Evolutionary conservation across 2,888 invertebrate genomes (phyloP).

Genomic region (Allolobophora icterica): DNA sequence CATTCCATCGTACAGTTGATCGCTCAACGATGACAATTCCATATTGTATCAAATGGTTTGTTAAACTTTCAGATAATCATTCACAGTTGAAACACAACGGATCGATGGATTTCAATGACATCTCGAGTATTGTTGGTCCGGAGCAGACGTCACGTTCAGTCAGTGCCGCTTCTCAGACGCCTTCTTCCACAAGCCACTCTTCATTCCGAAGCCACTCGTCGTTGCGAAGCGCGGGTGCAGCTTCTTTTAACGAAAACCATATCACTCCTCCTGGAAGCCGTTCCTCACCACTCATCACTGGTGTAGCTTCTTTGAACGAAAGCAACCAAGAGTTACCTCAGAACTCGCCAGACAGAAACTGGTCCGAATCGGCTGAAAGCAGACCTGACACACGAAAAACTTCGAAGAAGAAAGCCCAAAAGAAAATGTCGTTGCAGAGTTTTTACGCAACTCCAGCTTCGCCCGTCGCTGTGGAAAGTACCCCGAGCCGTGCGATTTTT

Average conservation of each 20-base stretch:
- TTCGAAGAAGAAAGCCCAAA: not conserved
- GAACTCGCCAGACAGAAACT: not conserved
- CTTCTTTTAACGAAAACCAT: not conserved
- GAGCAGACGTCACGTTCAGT: not conserved
- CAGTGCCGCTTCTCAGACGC: not conserved
- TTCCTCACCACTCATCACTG: not conserved
- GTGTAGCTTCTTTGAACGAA: not conserved
- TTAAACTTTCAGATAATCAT: not conserved
- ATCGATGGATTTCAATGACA: not conserved
- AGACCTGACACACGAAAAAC: not conserved
- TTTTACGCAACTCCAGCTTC: not conserved
- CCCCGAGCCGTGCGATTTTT: not conserved
- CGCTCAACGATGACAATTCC: not conserved
- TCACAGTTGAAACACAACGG: not conserved
- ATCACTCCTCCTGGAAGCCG: not conserved
- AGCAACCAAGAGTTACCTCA: not conserved
- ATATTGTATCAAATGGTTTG: not conserved
- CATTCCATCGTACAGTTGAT: not conserved
- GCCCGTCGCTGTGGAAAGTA: not conserved
- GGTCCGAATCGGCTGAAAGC: not conserved
- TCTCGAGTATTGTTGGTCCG: not conserved
- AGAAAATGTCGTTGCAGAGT: not conserved
- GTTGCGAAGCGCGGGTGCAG: not conserved
- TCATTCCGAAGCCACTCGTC: not conserved
- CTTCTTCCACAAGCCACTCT: not conserved